Evolutionary conservation across 2,113 vertebrate species (phyloP).

Genomic region (Hyperopisus bebe): DNA sequence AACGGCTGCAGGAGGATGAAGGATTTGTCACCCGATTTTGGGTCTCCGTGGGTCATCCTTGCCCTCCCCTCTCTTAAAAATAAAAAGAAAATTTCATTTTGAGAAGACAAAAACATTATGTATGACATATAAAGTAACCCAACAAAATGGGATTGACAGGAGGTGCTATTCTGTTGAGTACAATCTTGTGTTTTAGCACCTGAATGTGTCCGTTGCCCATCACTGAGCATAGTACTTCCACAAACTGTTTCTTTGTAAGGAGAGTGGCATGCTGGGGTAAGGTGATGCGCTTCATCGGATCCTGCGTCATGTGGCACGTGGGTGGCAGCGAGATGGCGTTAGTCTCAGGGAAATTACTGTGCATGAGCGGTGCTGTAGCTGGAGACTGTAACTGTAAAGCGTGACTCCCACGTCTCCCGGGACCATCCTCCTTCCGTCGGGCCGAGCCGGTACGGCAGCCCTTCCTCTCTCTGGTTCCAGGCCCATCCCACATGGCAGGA

Average conservation of each 20-base stretch:
- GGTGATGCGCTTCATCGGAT: not conserved
- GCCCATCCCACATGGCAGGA: not conserved
- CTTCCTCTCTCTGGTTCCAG: not conserved
- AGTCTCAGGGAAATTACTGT: conserved; percentile 19
- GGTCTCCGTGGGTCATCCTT: not conserved
- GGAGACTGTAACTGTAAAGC: conserved; percentile 27
- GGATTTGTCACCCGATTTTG: not conserved
- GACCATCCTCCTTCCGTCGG: not conserved
- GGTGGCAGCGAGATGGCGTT: not conserved
- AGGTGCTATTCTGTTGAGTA: not conserved
- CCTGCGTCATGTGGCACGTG: not conserved
- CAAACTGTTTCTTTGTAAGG: not conserved
- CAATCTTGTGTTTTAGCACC: not conserved
- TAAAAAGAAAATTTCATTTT: not conserved
- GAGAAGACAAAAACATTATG: not conserved
- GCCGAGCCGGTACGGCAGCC: not conserved
- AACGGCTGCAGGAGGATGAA: not conserved
- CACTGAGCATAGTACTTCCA: not conserved
- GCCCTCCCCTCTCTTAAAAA: not conserved
- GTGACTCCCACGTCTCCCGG: not conserved
- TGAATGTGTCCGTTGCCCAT: not conserved
- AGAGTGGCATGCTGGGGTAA: not conserved
- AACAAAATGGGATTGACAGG: not conserved
- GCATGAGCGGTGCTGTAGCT: not conserved
- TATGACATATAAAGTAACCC: not conserved